These are phyloP conservation scores for Xanthia icteritia DNA, from an alignment of 2,888 invertebrate genomes.

Conservation along the genomic window DNA sequence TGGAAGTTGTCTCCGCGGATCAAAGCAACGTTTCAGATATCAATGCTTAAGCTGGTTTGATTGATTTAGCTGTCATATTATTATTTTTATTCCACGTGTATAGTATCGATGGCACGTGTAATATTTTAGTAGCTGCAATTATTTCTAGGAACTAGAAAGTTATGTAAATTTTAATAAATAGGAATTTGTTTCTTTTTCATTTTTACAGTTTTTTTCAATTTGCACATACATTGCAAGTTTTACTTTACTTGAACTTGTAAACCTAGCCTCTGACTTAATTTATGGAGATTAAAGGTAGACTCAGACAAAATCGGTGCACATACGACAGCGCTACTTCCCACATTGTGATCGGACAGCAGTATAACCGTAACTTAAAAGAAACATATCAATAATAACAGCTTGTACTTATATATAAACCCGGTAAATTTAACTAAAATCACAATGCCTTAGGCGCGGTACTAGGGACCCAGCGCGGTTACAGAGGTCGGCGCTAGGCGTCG, in stretches of 20 bases:
- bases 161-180: not conserved
- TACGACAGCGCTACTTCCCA: constrained; percentile 34
- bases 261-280: not conserved
- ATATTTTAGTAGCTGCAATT: not conserved
- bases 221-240: not conserved
- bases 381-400: constrained; percentile 78
- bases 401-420: constrained; percentile 84
- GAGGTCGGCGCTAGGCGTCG: constrained; percentile 49
- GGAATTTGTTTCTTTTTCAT: no score
- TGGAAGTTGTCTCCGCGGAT: not conserved
- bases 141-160: not conserved
- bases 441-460: constrained; percentile 74
- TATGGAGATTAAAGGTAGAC: not conserved
- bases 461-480: constrained; percentile 69
- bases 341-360: constrained; percentile 69
- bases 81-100: not conserved
- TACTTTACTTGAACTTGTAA: not conserved
- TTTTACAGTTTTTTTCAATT: not conserved
- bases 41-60: not conserved
- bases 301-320: constrained; percentile 38
- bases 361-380: constrained; percentile 69
- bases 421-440: constrained; percentile 88
- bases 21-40: constrained; percentile 22
- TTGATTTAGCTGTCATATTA: not conserved
- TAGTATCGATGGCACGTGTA: not conserved